Evolutionary conservation across 2,888 invertebrate species (phyloP).

Genomic region (Hirtodrosophila duncani): DNA sequence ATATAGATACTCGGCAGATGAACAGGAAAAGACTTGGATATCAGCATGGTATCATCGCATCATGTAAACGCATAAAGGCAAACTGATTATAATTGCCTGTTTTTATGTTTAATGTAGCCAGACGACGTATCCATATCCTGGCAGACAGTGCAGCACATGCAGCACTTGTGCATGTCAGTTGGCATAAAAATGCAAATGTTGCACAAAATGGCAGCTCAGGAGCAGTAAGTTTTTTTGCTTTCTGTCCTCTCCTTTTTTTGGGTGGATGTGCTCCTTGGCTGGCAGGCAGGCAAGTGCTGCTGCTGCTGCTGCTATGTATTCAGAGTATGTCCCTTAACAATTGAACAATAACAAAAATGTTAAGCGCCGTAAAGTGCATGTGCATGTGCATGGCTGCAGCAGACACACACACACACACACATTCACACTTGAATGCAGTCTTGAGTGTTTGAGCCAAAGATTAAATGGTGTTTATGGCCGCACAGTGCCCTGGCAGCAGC

Average conservation of each 20-base stretch:
- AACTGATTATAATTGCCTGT: constrained; percentile 59
- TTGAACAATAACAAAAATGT: constrained; percentile 47
- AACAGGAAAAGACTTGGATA: not conserved
- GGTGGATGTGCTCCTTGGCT: too few species aligned
- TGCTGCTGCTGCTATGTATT: constrained; percentile 3
- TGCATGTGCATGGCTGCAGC: constrained; percentile 21
- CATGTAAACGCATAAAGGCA: constrained; percentile 6
- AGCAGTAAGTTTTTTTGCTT: too few species aligned
- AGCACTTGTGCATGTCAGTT: constrained; percentile 41
- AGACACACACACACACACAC: constrained; percentile 8
- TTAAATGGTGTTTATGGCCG: constrained; percentile 71
- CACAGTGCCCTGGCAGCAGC: constrained; percentile 31
- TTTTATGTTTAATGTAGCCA: constrained; percentile 55
- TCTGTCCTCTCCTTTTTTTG: too few species aligned
- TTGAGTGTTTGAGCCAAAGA: constrained; percentile 69
- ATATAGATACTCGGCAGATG: too few species aligned
- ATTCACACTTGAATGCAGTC: constrained; percentile 17
- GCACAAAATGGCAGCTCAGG: constrained; percentile 28
- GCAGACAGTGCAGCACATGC: too few species aligned
- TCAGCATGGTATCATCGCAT: not conserved
- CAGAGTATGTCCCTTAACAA: constrained; percentile 35
- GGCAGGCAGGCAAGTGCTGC: too few species aligned
- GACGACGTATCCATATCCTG: not conserved
- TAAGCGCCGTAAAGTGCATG: constrained; percentile 35
- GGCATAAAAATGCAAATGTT: constrained; percentile 22